Conservation (phyloP, 2,888 invertebrate species). For the Andrena praecox region DNA sequence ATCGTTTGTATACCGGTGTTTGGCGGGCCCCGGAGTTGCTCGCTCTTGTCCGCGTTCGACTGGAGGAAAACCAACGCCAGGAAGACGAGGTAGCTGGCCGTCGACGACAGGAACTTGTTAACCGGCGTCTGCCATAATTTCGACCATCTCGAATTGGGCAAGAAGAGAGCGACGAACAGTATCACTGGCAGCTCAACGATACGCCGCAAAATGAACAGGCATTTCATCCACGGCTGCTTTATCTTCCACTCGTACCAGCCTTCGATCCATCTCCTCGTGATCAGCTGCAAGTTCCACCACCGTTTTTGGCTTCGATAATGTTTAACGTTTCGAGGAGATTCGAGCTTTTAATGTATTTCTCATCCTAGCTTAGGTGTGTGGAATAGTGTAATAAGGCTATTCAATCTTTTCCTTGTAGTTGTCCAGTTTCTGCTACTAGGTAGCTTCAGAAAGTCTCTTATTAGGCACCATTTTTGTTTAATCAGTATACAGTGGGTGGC, state of each 20-base stretch:
- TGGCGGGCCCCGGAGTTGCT: conserved; percentile 87
- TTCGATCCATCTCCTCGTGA: conserved; percentile 90
- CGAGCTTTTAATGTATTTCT: neutral
- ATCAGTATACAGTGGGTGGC: too few relatives aligned
- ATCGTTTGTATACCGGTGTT: conserved; percentile 85
- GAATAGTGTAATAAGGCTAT: too few relatives aligned
- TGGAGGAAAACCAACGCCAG: conserved; percentile 88
- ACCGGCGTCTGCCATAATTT: conserved; percentile 88
- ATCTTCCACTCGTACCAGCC: conserved; percentile 87
- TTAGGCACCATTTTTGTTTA: too few relatives aligned
- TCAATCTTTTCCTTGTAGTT: too few relatives aligned
- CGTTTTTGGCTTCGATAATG: too few relatives aligned
- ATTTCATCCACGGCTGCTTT: conserved; percentile 84
- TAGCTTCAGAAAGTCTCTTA: too few relatives aligned
- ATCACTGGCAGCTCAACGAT: conserved; percentile 85
- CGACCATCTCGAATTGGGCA: conserved; percentile 85
- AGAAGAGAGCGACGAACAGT: conserved; percentile 83
- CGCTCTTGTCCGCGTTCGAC: conserved; percentile 87
- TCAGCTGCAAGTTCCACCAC: conserved; percentile 77
- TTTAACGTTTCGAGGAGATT: neutral
- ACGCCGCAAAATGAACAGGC: conserved; percentile 82
- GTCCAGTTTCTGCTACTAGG: too few relatives aligned
- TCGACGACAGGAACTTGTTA: conserved; percentile 90
- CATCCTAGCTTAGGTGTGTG: too few relatives aligned
- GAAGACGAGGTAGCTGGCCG: conserved; percentile 89